phyloP scores from a whole-genome alignment of 2,888 invertebrate genomes.

The Pediacus dermestoides region DNA sequence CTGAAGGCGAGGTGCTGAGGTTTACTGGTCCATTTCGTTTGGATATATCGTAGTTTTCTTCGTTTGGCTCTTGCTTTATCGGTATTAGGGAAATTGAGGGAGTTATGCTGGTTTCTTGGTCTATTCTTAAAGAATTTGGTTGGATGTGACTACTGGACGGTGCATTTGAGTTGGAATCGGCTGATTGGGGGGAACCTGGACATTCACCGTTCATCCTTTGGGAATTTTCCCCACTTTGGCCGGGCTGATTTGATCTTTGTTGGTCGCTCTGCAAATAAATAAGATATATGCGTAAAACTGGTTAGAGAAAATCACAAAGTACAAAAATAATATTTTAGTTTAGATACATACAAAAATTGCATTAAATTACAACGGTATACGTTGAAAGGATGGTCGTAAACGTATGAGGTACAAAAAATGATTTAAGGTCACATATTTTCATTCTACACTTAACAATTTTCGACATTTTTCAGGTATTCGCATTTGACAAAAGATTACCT shows the following conservation, averaged over 20 bases:
- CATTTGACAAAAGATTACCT: no score
- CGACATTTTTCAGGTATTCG: no score
- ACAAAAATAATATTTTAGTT: no score
- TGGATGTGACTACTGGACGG: conserved; percentile 66
- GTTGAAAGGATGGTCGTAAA: no score
- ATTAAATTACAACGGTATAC: no score
- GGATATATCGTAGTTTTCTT: conserved; percentile 49
- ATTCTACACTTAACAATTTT: no score
- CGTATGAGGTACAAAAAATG: no score
- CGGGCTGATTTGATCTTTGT: conserved; percentile 40
- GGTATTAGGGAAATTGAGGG: conserved; percentile 84
- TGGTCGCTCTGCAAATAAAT: conserved; percentile 41
- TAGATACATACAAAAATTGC: no score
- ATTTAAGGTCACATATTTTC: no score
- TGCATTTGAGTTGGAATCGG: conserved; percentile 71
- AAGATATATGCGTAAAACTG: background rate
- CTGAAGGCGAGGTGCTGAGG: conserved; percentile 44
- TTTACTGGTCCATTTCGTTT: conserved; percentile 48
- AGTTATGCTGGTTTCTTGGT: conserved; percentile 63
- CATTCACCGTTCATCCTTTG: conserved; percentile 65
- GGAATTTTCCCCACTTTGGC: conserved; percentile 41
- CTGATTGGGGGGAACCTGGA: conserved; percentile 76
- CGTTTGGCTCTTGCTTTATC: conserved; percentile 68
- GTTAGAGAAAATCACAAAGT: conserved; percentile 1
- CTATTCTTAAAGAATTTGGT: conserved; percentile 45